phyloP scores from a whole-genome alignment of 2,113 vertebrate genomes.

The Himantopus leucocephalus region DNA sequence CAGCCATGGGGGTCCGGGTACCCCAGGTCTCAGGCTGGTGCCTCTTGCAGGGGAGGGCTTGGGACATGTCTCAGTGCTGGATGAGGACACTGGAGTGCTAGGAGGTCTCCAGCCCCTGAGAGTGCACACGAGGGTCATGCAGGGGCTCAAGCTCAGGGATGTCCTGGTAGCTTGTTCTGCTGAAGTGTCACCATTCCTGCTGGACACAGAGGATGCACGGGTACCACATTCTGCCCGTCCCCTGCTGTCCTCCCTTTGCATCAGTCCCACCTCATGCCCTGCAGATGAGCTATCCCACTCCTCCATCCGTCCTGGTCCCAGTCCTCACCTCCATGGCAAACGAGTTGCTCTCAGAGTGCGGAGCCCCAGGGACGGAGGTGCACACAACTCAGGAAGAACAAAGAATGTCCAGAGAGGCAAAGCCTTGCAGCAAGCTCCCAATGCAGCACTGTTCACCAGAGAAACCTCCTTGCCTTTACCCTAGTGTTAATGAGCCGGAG shows the following conservation, averaged over 20 bases:
- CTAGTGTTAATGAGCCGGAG: not conserved
- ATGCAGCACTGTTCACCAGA: not conserved
- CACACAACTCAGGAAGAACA: not conserved
- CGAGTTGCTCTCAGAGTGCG: not conserved
- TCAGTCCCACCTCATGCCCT: rapidly evolving
- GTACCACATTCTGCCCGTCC: not conserved
- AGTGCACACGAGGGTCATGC: rapidly evolving
- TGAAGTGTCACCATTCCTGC: not conserved
- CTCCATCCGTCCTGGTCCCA: not conserved
- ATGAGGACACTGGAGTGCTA: not conserved
- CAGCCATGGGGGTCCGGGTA: not conserved
- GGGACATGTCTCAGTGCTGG: rapidly evolving
- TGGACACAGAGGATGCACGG: rapidly evolving
- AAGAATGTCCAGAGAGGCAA: not conserved
- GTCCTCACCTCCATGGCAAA: not conserved
- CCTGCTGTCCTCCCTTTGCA: not conserved
- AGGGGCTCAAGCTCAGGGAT: not conserved
- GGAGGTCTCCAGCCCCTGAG: not conserved
- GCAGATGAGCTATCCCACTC: not conserved
- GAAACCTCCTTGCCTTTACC: not conserved
- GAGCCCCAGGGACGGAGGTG: not conserved
- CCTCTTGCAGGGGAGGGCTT: rapidly evolving
- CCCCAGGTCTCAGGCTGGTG: not conserved
- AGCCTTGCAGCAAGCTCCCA: not conserved
- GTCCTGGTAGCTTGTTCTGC: not conserved